Conservation (phyloP, 2,888 invertebrate genomes). For the Drosophila birchii region DNA sequence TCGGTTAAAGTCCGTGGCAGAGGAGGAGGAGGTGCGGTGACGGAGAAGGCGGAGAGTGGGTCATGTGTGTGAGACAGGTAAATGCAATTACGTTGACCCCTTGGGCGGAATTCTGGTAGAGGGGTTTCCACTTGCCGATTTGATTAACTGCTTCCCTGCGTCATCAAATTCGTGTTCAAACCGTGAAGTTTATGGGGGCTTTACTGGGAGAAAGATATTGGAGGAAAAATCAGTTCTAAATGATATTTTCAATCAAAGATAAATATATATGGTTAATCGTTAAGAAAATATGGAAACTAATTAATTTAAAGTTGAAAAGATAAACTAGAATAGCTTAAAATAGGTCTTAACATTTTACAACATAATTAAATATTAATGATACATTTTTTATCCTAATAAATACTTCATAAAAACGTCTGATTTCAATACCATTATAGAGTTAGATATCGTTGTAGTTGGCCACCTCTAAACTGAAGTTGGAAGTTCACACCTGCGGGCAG, state of each 20-base stretch:
- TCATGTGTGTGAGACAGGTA: constrained; percentile 55
- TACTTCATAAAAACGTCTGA: no score
- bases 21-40: background rate
- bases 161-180: constrained; percentile 70
- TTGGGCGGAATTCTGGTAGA: constrained; percentile 30
- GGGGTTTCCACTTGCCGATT: constrained; percentile 70
- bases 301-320: background rate
- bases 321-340: background rate
- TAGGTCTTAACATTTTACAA: background rate
- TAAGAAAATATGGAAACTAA: background rate
- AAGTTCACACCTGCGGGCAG: constrained; percentile 6
- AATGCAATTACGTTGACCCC: constrained; percentile 66
- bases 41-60: background rate
- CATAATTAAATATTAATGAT: background rate
- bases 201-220: background rate
- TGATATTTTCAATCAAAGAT: background rate
- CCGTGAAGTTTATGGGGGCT: constrained; percentile 8
- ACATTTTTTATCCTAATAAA: background rate
- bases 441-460: background rate
- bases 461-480: constrained; percentile 11
- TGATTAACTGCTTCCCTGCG: constrained; percentile 81
- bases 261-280: background rate
- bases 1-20: background rate
- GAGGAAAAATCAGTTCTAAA: no score
- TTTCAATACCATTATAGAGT: background rate